Evolutionary conservation across 2,113 vertebrate species (phyloP).

Genomic region (Ibidorhyncha struthersii): DNA sequence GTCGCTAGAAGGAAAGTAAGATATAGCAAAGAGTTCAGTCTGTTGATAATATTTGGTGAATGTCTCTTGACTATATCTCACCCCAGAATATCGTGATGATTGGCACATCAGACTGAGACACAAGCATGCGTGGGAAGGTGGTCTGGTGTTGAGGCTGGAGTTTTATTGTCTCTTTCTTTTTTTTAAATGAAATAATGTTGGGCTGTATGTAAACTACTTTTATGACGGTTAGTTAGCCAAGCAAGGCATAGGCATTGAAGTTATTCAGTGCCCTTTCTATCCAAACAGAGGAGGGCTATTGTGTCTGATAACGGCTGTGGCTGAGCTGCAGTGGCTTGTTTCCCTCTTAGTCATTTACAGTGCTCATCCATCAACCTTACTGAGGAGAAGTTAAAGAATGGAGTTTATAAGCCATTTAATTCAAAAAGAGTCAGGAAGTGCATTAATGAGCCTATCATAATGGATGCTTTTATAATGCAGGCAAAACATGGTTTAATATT

Average conservation of each 20-base stretch:
- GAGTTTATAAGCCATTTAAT: conserved; percentile 9
- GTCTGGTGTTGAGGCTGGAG: background rate
- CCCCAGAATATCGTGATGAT: background rate
- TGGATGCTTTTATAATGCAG: background rate
- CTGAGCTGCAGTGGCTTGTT: background rate
- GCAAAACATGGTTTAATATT: background rate
- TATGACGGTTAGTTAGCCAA: background rate
- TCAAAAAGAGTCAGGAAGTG: background rate
- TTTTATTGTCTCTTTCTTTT: background rate
- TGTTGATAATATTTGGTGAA: background rate
- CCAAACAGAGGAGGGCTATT: background rate
- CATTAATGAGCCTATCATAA: background rate
- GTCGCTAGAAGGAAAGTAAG: background rate
- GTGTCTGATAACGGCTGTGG: background rate
- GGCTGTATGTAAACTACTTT: background rate
- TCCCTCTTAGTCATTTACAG: background rate
- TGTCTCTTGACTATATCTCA: background rate
- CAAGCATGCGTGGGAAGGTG: background rate
- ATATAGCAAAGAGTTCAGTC: background rate
- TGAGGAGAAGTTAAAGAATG: background rate
- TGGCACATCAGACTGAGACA: background rate
- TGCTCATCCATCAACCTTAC: background rate
- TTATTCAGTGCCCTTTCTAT: background rate
- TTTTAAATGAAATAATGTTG: background rate
- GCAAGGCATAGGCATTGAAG: background rate